phyloP scores from a whole-genome alignment of 2,113 vertebrate genomes.

The Emydocephalus ijimae region DNA sequence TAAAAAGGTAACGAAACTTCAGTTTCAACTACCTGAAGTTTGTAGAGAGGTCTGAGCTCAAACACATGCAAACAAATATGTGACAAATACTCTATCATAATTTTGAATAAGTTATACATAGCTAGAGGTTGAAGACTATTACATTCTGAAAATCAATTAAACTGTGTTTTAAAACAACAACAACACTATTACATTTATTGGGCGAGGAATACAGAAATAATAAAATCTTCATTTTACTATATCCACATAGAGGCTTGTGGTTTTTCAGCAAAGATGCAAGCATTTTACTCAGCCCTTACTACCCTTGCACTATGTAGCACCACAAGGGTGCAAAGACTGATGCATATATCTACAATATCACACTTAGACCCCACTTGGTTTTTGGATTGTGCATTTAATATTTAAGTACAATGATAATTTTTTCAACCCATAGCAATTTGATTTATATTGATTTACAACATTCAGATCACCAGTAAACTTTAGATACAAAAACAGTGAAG shows the following conservation, averaged over 20 bases:
- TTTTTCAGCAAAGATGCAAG: conserved; percentile 56
- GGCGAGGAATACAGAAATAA: conserved; percentile 41
- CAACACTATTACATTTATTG: conserved; percentile 15
- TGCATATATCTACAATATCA: conserved; percentile 65
- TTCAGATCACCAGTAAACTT: conserved; percentile 47
- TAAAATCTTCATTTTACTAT: conserved; percentile 39
- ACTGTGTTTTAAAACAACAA: conserved; percentile 26
- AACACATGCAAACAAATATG: conserved; percentile 57
- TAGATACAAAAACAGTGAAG: conserved; percentile 23
- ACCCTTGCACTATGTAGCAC: conserved; percentile 72
- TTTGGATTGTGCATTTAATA: conserved; percentile 48
- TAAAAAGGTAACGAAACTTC: conserved; percentile 66
- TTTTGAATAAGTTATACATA: conserved; percentile 71
- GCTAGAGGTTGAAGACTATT: conserved; percentile 55
- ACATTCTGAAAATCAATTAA: conserved; percentile 44
- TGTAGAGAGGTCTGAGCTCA: conserved; percentile 42
- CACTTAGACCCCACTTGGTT: conserved; percentile 68
- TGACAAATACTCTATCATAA: conserved; percentile 50
- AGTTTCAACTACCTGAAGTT: conserved; percentile 51
- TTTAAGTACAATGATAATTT: conserved; percentile 50
- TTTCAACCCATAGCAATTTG: conserved; percentile 34
- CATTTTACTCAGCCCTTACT: conserved; percentile 61
- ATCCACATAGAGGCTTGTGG: conserved; percentile 29
- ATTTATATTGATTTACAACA: conserved; percentile 49
- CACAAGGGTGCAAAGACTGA: conserved; percentile 67